A percentile compares a stretch with the other conserved stretches of the same genome.
These are phyloP conservation scores for Leptatherina wallacei DNA, from an alignment of 2,797 vertebrate species.

Conservation along the genomic window DNA sequence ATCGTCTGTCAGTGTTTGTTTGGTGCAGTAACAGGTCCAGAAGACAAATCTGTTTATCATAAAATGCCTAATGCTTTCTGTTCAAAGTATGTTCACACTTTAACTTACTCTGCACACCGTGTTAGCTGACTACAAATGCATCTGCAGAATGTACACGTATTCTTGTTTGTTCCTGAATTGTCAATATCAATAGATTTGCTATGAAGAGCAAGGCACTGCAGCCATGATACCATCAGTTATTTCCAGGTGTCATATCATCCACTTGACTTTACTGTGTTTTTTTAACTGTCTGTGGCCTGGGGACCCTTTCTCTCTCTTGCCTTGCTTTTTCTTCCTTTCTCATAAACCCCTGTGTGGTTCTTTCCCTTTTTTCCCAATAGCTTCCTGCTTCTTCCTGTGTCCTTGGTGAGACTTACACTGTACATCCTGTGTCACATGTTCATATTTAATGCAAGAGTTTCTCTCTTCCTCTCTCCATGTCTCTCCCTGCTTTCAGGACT, in stretches of 20 bases:
- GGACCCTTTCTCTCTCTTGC: conserved; percentile 30
- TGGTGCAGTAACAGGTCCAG: neutral
- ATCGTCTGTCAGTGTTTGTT: neutral
- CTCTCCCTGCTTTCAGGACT: conserved; percentile 76
- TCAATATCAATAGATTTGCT: neutral
- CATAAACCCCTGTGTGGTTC: conserved; percentile 53
- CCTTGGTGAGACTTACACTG: conserved; percentile 68
- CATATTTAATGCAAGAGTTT: conserved; percentile 76
- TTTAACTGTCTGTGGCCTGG: conserved; percentile 6
- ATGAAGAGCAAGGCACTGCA: neutral
- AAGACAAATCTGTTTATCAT: neutral
- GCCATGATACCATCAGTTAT: neutral
- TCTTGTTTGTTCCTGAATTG: neutral
- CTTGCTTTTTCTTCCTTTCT: conserved; percentile 28
- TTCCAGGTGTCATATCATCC: conserved; percentile 9
- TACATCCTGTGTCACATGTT: conserved; percentile 61
- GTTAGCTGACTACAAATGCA: neutral
- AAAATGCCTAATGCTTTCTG: neutral
- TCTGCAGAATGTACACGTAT: neutral
- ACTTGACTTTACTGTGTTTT: conserved; percentile 19
- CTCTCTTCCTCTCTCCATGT: conserved; percentile 64
- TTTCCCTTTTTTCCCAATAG: conserved; percentile 42
- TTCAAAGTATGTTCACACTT: neutral
- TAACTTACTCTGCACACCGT: neutral
- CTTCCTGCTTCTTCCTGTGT: conserved; percentile 62